Evolutionary conservation across 2,888 invertebrate species (phyloP).

Genomic region (Apamea crenata): DNA sequence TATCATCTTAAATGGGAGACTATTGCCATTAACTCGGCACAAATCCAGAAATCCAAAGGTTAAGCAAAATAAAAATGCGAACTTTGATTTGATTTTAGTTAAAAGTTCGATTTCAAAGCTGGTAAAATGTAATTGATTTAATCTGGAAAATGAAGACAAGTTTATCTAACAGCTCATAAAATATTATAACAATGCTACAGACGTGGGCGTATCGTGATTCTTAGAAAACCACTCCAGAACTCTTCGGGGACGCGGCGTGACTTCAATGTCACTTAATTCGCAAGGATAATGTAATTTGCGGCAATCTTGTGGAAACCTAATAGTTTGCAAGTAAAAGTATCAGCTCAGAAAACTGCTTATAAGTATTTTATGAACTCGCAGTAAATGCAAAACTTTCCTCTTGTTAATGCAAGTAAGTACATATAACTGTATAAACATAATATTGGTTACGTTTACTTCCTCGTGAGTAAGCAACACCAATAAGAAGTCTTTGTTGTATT

Average conservation of each 20-base stretch:
- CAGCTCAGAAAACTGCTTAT: slow-evolving; percentile 1
- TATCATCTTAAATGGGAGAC: neutral
- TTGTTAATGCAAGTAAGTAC: slow-evolving; percentile 5
- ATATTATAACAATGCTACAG: neutral
- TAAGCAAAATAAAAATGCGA: neutral
- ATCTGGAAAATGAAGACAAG: no score
- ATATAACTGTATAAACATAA: neutral
- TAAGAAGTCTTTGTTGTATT: slow-evolving; percentile 42
- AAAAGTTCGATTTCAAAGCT: neutral
- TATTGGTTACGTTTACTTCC: slow-evolving; percentile 16
- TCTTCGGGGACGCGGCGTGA: slow-evolving; percentile 23
- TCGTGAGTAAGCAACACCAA: slow-evolving; percentile 40
- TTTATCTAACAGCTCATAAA: neutral
- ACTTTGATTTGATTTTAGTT: neutral
- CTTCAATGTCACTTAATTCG: slow-evolving; percentile 27
- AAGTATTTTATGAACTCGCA: neutral
- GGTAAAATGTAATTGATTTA: neutral
- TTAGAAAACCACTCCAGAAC: slow-evolving; percentile 17
- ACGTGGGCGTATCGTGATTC: slow-evolving; percentile 3
- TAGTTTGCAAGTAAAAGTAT: slow-evolving; percentile 10
- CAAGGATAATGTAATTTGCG: slow-evolving; percentile 20
- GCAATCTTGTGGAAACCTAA: slow-evolving; percentile 8
- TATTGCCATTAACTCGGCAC: neutral
- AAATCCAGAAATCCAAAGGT: neutral
- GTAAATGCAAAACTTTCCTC: neutral